phyloP scores from a whole-genome alignment of 2,888 invertebrate species.

The Dryobotodes eremita region DNA sequence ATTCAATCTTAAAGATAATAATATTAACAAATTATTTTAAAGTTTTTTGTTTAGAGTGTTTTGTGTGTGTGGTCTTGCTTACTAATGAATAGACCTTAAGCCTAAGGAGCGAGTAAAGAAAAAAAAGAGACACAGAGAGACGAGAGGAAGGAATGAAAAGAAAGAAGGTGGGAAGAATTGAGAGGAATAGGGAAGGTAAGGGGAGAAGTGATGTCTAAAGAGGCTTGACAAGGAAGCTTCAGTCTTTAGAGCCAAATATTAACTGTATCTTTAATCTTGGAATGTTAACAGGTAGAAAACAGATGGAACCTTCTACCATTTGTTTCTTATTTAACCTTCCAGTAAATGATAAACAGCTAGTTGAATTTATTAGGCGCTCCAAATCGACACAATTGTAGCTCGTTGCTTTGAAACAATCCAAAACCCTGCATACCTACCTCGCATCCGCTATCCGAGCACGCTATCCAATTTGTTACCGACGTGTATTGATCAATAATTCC shows the following conservation, averaged over 20 bases:
- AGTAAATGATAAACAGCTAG: constrained; percentile 2
- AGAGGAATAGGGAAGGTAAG: neutral
- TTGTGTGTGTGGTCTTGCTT: neutral
- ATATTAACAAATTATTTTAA: neutral
- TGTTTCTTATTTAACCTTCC: constrained; percentile 8
- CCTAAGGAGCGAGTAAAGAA: neutral
- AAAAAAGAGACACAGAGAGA: neutral
- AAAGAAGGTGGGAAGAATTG: neutral
- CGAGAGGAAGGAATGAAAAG: neutral
- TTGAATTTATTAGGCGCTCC: constrained; percentile 34
- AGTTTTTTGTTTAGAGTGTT: neutral
- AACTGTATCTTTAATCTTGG: neutral
- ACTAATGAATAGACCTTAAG: neutral
- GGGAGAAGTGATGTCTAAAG: neutral
- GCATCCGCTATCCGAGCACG: constrained; percentile 46
- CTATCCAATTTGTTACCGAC: constrained; percentile 56
- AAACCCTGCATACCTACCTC: constrained; percentile 37
- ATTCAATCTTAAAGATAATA: too few species aligned
- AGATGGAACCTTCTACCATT: neutral
- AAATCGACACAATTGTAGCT: constrained; percentile 28
- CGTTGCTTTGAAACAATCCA: constrained; percentile 23
- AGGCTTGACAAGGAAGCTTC: neutral
- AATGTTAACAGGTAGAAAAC: neutral
- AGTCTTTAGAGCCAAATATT: neutral
- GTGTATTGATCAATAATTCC: constrained; percentile 66